Base-by-base conservation (phyloP, 2,888 invertebrate genomes). In the Eumacrocentrus americanus region DNA sequence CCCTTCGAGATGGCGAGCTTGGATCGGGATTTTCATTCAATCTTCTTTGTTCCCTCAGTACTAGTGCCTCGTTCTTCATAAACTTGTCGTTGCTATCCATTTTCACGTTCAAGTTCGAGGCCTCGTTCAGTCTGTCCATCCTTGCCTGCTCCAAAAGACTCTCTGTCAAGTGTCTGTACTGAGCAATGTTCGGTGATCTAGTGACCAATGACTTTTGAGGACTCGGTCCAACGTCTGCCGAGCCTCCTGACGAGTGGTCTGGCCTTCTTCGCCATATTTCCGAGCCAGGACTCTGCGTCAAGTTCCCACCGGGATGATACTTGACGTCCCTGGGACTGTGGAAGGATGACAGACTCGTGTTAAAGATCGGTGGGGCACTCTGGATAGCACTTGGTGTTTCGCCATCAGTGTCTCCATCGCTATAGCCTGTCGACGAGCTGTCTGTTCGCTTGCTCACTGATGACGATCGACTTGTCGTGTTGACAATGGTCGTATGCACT, bases 321-420 rank as follows among this genome's bases (percentile, higher is more conserved):
- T 75, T 77, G 3, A 69, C 62, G 5, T 79, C 78, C 2, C 76
- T 70, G 3, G 75, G 70, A 60, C 64, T 72, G 2, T 75, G 65
- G 38, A 77, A 79, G 1, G 74, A 68, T 2, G 76, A 69, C 2
- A 70, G 53, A 1, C 70, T 58, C 2, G 74, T 68, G 16, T 73
- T 77, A 52, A 79, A 80, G 14, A 76, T 68, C 14, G 80, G 80
- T 0, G 81, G 81, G 1, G 81, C 81, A 57, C 79, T 79, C 38
- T 80, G 80, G 3, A 80, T 72, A 0, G 76, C 68, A 48, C 68
- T 76, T 1, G 79, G 77, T 1, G 73, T 72, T 48, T 80, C 80
- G 0, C 63, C 78, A 42, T 83, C 83, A n/a, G 78, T 78, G 62
- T 83, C 83, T 35, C 83, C 81, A 47, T 83, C 83, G 63, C 83